Base-by-base conservation (phyloP, 2,888 invertebrate genomes). In the Smittia sp. region DNA sequence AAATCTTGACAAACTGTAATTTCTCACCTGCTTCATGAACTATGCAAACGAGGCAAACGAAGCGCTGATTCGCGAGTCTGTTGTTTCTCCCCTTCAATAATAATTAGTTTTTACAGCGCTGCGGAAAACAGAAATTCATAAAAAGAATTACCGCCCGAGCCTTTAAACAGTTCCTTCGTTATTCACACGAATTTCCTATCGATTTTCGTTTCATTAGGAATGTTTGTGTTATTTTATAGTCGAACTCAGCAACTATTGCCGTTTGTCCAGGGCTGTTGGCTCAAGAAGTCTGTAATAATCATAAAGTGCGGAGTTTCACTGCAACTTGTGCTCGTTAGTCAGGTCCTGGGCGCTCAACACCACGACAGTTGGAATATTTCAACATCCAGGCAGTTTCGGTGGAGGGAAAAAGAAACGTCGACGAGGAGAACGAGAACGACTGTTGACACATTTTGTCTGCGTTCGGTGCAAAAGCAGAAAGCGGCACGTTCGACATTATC, bases 391-490 rank as follows among this genome's bases (percentile, higher is more conserved):
- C 52, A 46, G 4, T 15, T 15, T 46, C 11, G 52, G 2, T 2
- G 52, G 11, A 18, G 58, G 20, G 20, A 58, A 11, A 15, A 58
- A 20, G 52, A 15, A 7, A 52, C 13, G 15, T 52, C 13, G 15
- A 38, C 38, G n/a, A n/a, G n/a, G n/a, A n/a, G n/a, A n/a, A n/a
- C n/a, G n/a, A n/a, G n/a, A 32, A 32, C 32, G 32, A 46, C 9
- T 46, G 67, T 67, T 67, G 67, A 67, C 67, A 67, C 67, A 67
- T 67, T 67, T 67, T 24, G 67, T 67, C 67, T 67, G 41, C n/a
- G 13, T 11, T 20, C 27, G n/a, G 18, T 27, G 32, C 46, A 25
- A 69, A 24, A 69, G 13, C 46, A 54, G 18, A 54, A 69, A 69
- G 27, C 32, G 54, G 27, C 69, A 69, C 69, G 69, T 69, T 69